A percentile compares a stretch with the other conserved stretches of the same genome.
These are phyloP conservation scores for Agrotis puta DNA, from an alignment of 2,888 invertebrate species.

Conservation along the genomic window DNA sequence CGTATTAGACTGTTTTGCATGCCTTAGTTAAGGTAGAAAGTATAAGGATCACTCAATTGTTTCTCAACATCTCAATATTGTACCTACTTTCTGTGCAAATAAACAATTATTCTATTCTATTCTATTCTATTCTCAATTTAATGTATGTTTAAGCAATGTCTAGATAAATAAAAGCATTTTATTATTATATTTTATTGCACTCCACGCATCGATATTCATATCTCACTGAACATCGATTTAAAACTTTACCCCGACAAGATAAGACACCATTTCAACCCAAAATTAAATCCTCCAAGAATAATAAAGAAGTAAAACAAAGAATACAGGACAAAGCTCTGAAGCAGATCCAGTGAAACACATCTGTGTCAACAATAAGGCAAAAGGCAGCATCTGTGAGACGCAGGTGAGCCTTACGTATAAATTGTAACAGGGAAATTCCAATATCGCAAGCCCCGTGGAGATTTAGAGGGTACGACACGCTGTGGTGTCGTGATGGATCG, in stretches of 20 bases:
- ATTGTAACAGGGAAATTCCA: conserved; percentile 71
- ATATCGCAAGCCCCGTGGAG: conserved; percentile 60
- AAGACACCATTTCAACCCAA: background rate
- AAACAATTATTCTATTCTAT: too few species aligned
- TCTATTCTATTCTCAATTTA: too few species aligned
- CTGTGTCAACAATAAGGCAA: conserved; percentile 69
- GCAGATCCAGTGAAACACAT: conserved; percentile 58
- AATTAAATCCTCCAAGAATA: background rate
- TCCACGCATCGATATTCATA: background rate
- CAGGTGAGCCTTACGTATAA: conserved; percentile 71
- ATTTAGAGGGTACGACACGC: conserved; percentile 60
- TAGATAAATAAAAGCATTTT: too few species aligned
- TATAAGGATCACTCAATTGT: too few species aligned
- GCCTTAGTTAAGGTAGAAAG: too few species aligned
- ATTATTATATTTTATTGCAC: background rate
- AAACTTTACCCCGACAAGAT: background rate
- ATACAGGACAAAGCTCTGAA: conserved; percentile 14
- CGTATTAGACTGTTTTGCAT: too few species aligned
- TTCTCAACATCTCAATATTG: too few species aligned
- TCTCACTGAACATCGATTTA: background rate
- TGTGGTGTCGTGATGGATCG: conserved; percentile 45
- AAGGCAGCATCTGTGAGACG: conserved; percentile 64
- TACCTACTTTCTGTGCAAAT: too few species aligned
- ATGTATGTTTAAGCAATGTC: too few species aligned
- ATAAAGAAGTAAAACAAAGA: conserved; percentile 31